A percentile compares a stretch with the other conserved stretches of the same genome.
Evolutionary conservation across 2,113 vertebrate genomes (phyloP).

Genomic region (Pseudolaguvia tuberculata): DNA sequence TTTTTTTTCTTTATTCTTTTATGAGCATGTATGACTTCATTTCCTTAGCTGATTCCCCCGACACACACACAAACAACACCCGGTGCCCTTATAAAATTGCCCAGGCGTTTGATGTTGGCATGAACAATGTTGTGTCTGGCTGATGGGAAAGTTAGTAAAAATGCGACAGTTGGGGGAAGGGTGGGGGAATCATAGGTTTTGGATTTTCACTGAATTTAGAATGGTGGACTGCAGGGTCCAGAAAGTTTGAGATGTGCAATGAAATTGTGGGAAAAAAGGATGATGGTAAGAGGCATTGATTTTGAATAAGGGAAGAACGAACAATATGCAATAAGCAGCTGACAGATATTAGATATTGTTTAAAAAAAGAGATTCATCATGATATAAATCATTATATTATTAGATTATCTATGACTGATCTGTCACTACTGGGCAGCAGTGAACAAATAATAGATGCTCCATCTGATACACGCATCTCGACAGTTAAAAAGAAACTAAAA

Average conservation of each 20-base stretch:
- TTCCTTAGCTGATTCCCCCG: constrained; percentile 15
- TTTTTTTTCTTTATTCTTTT: not conserved
- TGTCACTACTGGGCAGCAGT: too few species aligned
- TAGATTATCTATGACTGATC: too few species aligned
- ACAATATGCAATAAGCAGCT: not conserved
- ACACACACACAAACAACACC: not conserved
- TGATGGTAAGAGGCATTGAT: not conserved
- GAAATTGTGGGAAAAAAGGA: not conserved
- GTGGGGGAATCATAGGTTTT: constrained; percentile 15
- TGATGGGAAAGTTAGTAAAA: constrained; percentile 3
- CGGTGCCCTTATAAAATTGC: not conserved
- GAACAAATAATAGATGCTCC: too few species aligned
- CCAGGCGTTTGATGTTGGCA: constrained; percentile 34
- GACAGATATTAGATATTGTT: too few species aligned
- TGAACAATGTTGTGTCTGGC: constrained; percentile 33
- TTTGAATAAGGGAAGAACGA: not conserved
- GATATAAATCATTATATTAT: too few species aligned
- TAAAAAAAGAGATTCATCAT: too few species aligned
- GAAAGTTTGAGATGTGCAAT: too few species aligned
- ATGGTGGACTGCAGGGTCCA: not conserved
- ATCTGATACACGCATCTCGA: too few species aligned
- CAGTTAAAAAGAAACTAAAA: too few species aligned
- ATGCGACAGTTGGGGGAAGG: not conserved
- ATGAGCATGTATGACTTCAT: constrained; percentile 33
- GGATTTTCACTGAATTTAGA: constrained; percentile 23